Evolutionary conservation across 2,113 vertebrate species (phyloP), one percentile per base, ranked within the genome.

Genomic region (Tonatia bakeri): DNA sequence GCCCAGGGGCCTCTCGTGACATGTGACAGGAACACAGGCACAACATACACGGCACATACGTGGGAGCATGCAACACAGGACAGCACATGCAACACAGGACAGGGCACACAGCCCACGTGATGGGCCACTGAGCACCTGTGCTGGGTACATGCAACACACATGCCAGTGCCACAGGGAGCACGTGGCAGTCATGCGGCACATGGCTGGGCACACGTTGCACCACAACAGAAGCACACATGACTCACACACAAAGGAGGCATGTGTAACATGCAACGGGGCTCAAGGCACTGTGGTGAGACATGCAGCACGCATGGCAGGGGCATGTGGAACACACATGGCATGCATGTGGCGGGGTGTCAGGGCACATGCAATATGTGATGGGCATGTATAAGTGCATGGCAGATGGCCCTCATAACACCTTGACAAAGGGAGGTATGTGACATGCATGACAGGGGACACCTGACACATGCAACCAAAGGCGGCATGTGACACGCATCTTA

Each of bases 101-200:
- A 28, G n/a, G 47, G 33, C 47, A 52, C 75, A 52, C 17, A 1
- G 8, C 10, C 20, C 76, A 28, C 28, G 19, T 14, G 26, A 22
- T 2, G 67, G 47, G 65, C 13, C 26, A 38, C 10, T 1, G 15
- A 19, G 15, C 45, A 6, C 20, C 45, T 4, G 16, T 16, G 36
- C n/a, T 4, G 5, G 36, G 52, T 9, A 4, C 8, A 0, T 6
- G 22, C 0, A 3, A 1, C 22, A 31, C 0, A 9, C n/a, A 13
- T 22, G 7, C 4, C 61, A 28, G 11, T 13, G 50, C n/a, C 65
- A 31, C 26, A 14, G 2, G 16, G 8, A 50, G 40, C 15, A 4
- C 24, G 45, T 16, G 43, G 15, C 15, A 24, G 5, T 36, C 20
- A 36, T 0, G 1, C 0, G 33, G 7, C 5, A 28, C 40, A 14